phyloP scores from a whole-genome alignment of 1,140 invertebrate species.

The Cyrtorhinus lividipennis region DNA sequence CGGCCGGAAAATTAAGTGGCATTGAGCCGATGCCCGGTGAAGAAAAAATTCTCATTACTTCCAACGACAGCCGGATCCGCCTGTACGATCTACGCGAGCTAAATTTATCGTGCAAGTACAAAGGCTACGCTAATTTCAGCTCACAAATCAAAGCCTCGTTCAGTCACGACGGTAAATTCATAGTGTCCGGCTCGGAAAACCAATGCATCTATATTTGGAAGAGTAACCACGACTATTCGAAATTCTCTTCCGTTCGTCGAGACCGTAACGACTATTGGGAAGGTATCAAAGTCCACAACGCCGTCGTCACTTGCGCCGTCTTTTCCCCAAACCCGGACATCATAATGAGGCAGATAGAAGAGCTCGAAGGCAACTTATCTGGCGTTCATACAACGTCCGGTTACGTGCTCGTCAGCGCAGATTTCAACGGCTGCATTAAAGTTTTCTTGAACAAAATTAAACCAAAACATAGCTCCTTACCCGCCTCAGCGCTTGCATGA shows the following conservation, averaged over 20 bases:
- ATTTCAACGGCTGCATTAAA: constrained; percentile 93
- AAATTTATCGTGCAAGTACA: constrained; percentile 92
- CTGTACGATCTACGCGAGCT: constrained; percentile 93
- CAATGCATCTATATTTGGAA: constrained; percentile 96
- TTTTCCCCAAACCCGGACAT: constrained; percentile 92
- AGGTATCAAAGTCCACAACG: constrained; percentile 91
- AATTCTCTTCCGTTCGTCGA: constrained; percentile 82
- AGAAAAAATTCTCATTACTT: constrained; percentile 93
- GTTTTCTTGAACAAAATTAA: constrained; percentile 89
- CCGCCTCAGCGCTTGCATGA: constrained; percentile 61
- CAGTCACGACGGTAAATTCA: constrained; percentile 91
- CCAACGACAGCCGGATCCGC: constrained; percentile 93
- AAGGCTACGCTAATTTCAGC: constrained; percentile 82
- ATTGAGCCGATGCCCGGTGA: constrained; percentile 94
- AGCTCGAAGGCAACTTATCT: constrained; percentile 31
- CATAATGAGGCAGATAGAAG: constrained; percentile 64
- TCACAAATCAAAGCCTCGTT: constrained; percentile 97
- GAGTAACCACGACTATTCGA: constrained; percentile 89
- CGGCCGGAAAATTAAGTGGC: constrained; percentile 89
- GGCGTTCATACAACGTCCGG: constrained; percentile 30
- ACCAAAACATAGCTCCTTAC: constrained; percentile 80
- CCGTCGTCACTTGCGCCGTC: constrained; percentile 89
- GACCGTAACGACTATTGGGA: constrained; percentile 98
- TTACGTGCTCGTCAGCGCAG: constrained; percentile 90
- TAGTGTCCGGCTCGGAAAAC: constrained; percentile 95